Conservation (phyloP, 2,113 vertebrate genomes). For the Sylvietta virens region DNA sequence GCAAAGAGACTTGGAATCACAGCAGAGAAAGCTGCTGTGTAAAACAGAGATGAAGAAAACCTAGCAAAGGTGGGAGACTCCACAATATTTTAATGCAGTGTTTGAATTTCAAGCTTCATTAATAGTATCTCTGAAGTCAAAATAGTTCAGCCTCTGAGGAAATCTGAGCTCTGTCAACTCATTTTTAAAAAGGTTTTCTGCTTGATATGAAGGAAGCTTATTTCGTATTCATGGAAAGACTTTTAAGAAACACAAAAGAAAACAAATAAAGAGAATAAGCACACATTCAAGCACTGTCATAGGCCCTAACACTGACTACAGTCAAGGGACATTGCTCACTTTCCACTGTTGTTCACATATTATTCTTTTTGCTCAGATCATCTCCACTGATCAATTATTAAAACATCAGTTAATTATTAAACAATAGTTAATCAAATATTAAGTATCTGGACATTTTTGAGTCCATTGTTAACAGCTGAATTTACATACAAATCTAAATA, state of each 20-base stretch:
- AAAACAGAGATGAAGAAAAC: not conserved
- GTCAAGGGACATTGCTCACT: not conserved
- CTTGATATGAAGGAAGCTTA: not conserved
- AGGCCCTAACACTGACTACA: not conserved
- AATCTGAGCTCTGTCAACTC: not conserved
- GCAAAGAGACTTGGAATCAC: not conserved
- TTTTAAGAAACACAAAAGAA: not conserved
- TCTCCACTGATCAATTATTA: not conserved
- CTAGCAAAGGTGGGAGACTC: not conserved
- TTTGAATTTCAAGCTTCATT: constrained; percentile 1
- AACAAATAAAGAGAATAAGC: not conserved
- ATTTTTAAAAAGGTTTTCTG: not conserved
- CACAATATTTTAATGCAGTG: not conserved
- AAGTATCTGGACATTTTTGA: not conserved
- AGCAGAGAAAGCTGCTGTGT: not conserved
- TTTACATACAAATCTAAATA: not conserved
- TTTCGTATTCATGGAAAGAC: not conserved
- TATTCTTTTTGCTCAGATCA: not conserved
- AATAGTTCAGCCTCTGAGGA: not conserved
- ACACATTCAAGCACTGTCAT: not conserved
- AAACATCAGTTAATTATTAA: not conserved
- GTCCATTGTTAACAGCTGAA: not conserved
- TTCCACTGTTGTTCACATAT: not conserved
- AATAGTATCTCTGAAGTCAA: not conserved
- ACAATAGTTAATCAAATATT: not conserved